Conservation (phyloP, 2,113 vertebrate species). For the Leptocoma aspasia region DNA sequence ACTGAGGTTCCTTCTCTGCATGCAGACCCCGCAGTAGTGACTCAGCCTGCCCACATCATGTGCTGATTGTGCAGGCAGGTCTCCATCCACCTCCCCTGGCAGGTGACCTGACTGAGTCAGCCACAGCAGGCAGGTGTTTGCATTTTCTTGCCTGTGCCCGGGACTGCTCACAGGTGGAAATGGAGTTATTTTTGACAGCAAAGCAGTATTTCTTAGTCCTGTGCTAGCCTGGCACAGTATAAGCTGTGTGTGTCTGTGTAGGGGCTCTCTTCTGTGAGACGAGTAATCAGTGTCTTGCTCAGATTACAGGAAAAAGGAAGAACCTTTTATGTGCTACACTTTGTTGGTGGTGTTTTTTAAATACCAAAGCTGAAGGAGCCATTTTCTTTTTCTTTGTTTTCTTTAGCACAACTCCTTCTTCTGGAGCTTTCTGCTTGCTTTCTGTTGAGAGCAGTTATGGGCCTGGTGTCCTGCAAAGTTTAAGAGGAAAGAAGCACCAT, state of each 20-base stretch:
- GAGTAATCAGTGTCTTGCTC: background rate
- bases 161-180: background rate
- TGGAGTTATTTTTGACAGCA: background rate
- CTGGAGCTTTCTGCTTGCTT: background rate
- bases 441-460: background rate
- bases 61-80: background rate
- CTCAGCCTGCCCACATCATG: background rate
- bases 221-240: background rate
- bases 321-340: background rate
- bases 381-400: background rate
- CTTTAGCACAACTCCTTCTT: background rate
- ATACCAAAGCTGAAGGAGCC: background rate
- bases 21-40: background rate
- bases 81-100: background rate
- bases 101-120: background rate
- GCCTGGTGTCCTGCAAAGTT: background rate
- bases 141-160: background rate
- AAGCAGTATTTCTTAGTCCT: background rate
- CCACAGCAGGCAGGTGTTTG: background rate
- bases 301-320: background rate
- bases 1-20: background rate
- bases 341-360: background rate
- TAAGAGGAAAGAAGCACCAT: background rate
- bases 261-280: background rate
- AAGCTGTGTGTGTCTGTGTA: background rate